phyloP scores from a whole-genome alignment of 37 sponge, comb jelly and placozoan species.

The Eunapius fragilis region DNA sequence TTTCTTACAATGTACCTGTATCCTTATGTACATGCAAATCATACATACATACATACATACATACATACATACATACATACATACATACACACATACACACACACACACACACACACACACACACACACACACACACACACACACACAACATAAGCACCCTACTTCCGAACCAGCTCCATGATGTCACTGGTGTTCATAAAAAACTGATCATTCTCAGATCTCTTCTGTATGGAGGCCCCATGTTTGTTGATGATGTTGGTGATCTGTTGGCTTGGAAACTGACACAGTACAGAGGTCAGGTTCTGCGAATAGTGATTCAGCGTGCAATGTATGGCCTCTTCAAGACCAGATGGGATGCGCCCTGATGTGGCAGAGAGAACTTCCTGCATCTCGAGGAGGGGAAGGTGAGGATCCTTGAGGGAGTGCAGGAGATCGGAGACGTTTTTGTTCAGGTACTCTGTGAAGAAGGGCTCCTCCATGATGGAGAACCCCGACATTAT shows the following conservation, averaged over 20 bases:
- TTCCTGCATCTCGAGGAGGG: constrained; percentile 84
- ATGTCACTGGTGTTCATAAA: constrained; percentile 79
- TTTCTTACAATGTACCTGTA: no score
- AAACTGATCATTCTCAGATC: constrained; percentile 78
- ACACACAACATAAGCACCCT: neutral
- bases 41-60: no score
- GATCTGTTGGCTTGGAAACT: constrained; percentile 89
- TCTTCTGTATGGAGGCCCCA: constrained; percentile 57
- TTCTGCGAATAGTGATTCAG: constrained; percentile 79
- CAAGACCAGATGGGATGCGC: constrained; percentile 74
- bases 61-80: no score
- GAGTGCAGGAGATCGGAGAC: constrained; percentile 22
- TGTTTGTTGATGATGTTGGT: constrained; percentile 72
- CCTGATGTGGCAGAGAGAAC: constrained; percentile 80
- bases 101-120: neutral
- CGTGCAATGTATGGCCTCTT: constrained; percentile 65
- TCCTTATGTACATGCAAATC: no score
- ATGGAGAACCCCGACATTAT: constrained; percentile 72
- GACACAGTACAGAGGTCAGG: constrained; percentile 83
- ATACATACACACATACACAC: no score
- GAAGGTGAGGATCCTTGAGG: constrained; percentile 72
- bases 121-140: neutral
- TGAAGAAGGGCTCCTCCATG: constrained; percentile 41
- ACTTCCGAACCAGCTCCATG: constrained; percentile 73
- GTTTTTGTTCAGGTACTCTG: constrained; percentile 10